Evolutionary conservation across 2,888 invertebrate species (phyloP), one percentile per base, ranked within the genome.

Genomic region (Pristionchus japonicus): DNA sequence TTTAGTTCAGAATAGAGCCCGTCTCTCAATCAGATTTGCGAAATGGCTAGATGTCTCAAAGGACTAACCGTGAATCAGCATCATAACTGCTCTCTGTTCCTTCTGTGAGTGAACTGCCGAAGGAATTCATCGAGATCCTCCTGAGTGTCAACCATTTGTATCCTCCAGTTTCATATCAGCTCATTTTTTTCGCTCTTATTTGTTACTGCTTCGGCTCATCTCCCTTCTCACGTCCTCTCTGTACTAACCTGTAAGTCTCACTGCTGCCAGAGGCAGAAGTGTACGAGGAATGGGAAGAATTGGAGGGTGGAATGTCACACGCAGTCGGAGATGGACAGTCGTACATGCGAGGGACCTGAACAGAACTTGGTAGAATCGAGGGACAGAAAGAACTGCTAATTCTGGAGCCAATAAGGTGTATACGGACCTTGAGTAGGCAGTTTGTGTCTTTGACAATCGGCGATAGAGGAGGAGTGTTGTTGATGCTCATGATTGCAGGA

Each of bases 91-190:
- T 89, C 31, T 92, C 92, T 0, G 92, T 92, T 27, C 89, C 91
- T 61, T 92, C 92, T 1, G 92, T 92, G 37, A 92, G 74, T 61
- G 90, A 90, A 87, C 91, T 91, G 31, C 91, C 92, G 86, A 91
- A 92, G 85, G 91, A 91, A 86, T 92, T 91, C 92, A 92, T 92
- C 37, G 92, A 92, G 20, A 92, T 91, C n/a, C 92, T 47, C 27
- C 74, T 74, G 74, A 40, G 23, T 31, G 15, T 88, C 77, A 31
- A 31, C 34, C 27, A n/a, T 23, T 47, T 17, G 1, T 47, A 7
- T 49, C 43, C 40, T 34, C n/a, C n/a, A n/a, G n/a, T n/a, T n/a
- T n/a, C n/a, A n/a, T n/a, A n/a, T n/a, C n/a, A n/a, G n/a, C n/a
- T n/a, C n/a, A n/a, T n/a, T n/a, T n/a, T n/a, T n/a, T n/a, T n/a